Evolutionary conservation across 1,140 invertebrate species (phyloP), one percentile per base, ranked within the genome.

Genomic region (Gerris buenoi): DNA sequence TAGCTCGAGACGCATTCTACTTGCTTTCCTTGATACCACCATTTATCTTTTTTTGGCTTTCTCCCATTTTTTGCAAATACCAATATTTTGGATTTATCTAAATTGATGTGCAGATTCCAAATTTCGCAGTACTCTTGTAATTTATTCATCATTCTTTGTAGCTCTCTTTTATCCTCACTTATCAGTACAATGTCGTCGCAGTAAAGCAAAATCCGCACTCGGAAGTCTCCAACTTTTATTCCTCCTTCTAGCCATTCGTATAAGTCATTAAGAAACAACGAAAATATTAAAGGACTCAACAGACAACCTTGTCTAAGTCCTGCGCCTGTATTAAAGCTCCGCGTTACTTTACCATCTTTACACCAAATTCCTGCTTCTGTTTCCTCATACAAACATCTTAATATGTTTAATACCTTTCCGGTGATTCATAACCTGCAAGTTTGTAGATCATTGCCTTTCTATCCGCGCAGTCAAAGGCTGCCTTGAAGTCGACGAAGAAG

Each of bases 211-310:
- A 65, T 23, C 5, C 33, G 60, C 10, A 72, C 28, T 33, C 28
- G 46, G 25, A 28, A 10, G 23, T 60, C 27, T n/a, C 66, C 63
- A n/a, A 71, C 63, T 2, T 25, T 25, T 13, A 70, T 23, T n/a
- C 70, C 68, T 26, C 33, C 33, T 15, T 63, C 63, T 5, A 67
- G 65, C 26, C 56, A 26, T 3, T 68, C 27, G 46, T 64, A 61
- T 14, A 72, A 68, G 46, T 69, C 71, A n/a, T 70, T n/a, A 26
- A 68, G 22, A 70, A 64, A 65, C 46, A 74, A 2, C 66, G 66
- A 46, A 71, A 68, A 65, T 69, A 72, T 26, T 68, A 68, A 13
- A 65, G 62, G 15, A 67, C 63, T 71, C 65, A 66, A 18, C 33
- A 46, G 18, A 46, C 33, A 46, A 18, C 33, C 33, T 46, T 46